Evolutionary conservation across 1,140 invertebrate species (phyloP).

Genomic region (Bombus vancouverensis): DNA sequence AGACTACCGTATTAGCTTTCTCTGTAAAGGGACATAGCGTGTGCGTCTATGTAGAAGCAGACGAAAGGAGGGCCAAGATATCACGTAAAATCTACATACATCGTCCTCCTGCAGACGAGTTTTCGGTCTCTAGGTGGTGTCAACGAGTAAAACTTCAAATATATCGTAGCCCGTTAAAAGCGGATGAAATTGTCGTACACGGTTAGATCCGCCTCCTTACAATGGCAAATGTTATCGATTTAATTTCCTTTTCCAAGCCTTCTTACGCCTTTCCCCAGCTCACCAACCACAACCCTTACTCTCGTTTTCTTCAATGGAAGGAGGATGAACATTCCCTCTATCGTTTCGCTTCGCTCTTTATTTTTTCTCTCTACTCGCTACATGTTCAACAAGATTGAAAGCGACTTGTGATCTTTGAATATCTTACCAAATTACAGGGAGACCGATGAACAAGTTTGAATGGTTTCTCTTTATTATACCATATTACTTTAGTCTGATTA

Average conservation of each 20-base stretch:
- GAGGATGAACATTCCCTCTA: conserved; percentile 36
- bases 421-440: background rate
- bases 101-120: conserved; percentile 35
- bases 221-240: conserved; percentile 75
- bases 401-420: background rate
- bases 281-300: background rate
- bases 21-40: background rate
- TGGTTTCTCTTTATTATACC: background rate
- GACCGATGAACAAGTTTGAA: background rate
- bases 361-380: background rate
- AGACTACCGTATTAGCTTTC: background rate
- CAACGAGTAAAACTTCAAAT: conserved; percentile 67
- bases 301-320: conserved; percentile 23
- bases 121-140: conserved; percentile 33
- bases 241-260: conserved; percentile 70
- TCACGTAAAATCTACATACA: conserved; percentile 51
- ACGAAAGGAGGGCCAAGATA: conserved; percentile 46
- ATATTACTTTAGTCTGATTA: background rate
- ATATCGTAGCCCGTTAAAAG: conserved; percentile 58
- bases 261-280: conserved; percentile 31
- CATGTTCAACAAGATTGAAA: background rate
- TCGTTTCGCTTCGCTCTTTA: conserved; percentile 29
- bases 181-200: conserved; percentile 63
- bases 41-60: conserved; percentile 26
- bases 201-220: conserved; percentile 61